These are phyloP conservation scores for Drosophila navojoa DNA, from an alignment of 1,140 invertebrate species.

Conservation along the genomic window DNA sequence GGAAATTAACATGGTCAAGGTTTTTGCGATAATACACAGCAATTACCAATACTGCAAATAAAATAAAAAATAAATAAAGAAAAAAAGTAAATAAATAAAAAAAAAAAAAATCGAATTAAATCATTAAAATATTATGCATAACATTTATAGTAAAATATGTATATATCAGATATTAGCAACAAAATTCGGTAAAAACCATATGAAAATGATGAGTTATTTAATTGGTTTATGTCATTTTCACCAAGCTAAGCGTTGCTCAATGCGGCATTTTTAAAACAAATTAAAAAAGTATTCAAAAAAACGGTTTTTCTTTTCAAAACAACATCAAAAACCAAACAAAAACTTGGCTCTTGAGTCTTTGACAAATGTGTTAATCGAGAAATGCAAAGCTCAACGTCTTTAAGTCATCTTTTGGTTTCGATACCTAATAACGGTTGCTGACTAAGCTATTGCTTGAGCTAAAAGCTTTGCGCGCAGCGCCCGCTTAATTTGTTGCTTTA, in stretches of 20 bases:
- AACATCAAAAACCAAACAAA: neutral
- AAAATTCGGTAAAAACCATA: constrained; percentile 20
- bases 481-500: neutral
- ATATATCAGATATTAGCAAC: constrained; percentile 18
- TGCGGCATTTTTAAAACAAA: too few species aligned
- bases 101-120: constrained; percentile 52
- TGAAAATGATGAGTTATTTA: constrained; percentile 26
- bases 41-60: constrained; percentile 39
- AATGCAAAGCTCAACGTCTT: constrained; percentile 17
- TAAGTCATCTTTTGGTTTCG: constrained; percentile 27
- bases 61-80: neutral
- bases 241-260: too few species aligned
- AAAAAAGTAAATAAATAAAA: neutral
- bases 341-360: neutral
- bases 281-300: too few species aligned
- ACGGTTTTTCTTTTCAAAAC: neutral
- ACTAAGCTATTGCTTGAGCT: constrained; percentile 4
- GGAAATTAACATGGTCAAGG: constrained; percentile 70
- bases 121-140: constrained; percentile 59
- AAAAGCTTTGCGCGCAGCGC: constrained; percentile 7
- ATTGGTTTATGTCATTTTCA: too few species aligned
- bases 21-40: constrained; percentile 41
- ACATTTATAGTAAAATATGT: neutral
- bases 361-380: neutral
- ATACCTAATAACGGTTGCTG: constrained; percentile 35